Percentiles rank a stretch among this genome's conserved stretches.
phyloP scores from a whole-genome alignment of 2,888 invertebrate species.

The Pycnomerus fuliginosus region DNA sequence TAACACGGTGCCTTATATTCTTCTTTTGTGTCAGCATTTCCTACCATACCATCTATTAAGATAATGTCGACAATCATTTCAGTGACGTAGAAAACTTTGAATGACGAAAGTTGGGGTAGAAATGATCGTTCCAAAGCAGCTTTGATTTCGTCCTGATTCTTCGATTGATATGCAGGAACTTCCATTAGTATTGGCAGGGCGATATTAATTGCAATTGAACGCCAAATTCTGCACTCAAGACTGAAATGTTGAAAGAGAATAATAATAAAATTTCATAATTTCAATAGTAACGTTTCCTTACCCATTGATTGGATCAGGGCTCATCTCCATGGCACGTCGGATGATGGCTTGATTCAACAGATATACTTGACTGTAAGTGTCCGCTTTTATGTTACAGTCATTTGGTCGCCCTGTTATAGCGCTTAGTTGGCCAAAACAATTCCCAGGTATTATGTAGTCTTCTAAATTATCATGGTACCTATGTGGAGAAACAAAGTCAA shows the following conservation, averaged over 20 bases:
- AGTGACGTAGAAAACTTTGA: slow-evolving; percentile 57
- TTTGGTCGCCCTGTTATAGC: slow-evolving; percentile 59
- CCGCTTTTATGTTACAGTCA: slow-evolving; percentile 60
- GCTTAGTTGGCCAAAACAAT: slow-evolving; percentile 57
- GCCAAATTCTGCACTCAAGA: slow-evolving; percentile 45
- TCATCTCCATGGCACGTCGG: slow-evolving; percentile 46
- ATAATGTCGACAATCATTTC: slow-evolving; percentile 61
- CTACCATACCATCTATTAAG: slow-evolving; percentile 59
- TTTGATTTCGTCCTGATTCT: neutral
- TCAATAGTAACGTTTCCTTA: slow-evolving; percentile 16
- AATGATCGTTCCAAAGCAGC: slow-evolving; percentile 59
- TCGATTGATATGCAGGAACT: slow-evolving; percentile 46
- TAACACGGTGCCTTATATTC: slow-evolving; percentile 60
- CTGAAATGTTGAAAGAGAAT: neutral
- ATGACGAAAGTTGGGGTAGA: slow-evolving; percentile 57
- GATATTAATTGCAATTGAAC: slow-evolving; percentile 49
- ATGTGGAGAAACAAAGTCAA: slow-evolving; percentile 56
- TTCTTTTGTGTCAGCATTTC: slow-evolving; percentile 57
- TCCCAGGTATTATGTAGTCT: slow-evolving; percentile 62
- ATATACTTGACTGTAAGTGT: slow-evolving; percentile 59
- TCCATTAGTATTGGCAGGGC: neutral
- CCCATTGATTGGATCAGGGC: slow-evolving; percentile 57
- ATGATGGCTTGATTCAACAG: slow-evolving; percentile 51
- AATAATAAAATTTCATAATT: no score
- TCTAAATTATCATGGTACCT: slow-evolving; percentile 54